A percentile compares a stretch with the other conserved stretches of the same genome.
phyloP scores from a whole-genome alignment of 2,113 vertebrate species.

The Zingel zingel region DNA sequence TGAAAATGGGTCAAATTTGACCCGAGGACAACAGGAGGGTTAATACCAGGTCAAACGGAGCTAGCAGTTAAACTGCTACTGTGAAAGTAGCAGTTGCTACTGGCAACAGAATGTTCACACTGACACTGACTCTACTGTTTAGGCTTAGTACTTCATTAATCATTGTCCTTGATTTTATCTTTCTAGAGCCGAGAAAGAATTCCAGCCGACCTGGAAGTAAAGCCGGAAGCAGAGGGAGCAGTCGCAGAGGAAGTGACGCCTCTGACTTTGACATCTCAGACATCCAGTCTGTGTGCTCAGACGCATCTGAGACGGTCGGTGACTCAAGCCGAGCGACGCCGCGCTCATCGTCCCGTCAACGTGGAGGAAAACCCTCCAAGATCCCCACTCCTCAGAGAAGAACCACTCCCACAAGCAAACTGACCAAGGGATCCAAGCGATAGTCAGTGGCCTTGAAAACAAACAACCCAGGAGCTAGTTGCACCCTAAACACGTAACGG shows the following conservation, averaged over 20 bases:
- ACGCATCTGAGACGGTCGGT: constrained; percentile 90
- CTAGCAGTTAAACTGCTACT: neutral
- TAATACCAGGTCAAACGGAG: too few species aligned
- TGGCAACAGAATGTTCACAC: too few species aligned
- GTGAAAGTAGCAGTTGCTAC: neutral
- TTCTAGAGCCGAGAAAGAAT: constrained; percentile 87
- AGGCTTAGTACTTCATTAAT: neutral
- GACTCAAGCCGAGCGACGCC: constrained; percentile 86
- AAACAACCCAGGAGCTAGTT: constrained; percentile 62
- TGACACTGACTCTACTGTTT: neutral
- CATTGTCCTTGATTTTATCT: neutral
- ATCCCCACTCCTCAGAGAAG: constrained; percentile 95
- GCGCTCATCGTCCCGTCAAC: constrained; percentile 88
- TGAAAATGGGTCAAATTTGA: too few species aligned
- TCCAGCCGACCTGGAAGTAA: constrained; percentile 95
- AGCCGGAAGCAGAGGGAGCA: constrained; percentile 96
- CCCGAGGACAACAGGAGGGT: too few species aligned
- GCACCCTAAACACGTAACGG: constrained; percentile 64
- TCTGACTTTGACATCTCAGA: constrained; percentile 99
- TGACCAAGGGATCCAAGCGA: constrained; percentile 93
- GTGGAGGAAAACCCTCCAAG: constrained; percentile 92
- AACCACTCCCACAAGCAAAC: constrained; percentile 89
- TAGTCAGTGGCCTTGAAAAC: constrained; percentile 86
- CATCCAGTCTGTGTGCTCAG: constrained; percentile 97
- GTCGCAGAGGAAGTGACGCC: constrained; percentile 95